Conservation (phyloP, 2,888 invertebrate species). For the Dascillus cervinus region DNA sequence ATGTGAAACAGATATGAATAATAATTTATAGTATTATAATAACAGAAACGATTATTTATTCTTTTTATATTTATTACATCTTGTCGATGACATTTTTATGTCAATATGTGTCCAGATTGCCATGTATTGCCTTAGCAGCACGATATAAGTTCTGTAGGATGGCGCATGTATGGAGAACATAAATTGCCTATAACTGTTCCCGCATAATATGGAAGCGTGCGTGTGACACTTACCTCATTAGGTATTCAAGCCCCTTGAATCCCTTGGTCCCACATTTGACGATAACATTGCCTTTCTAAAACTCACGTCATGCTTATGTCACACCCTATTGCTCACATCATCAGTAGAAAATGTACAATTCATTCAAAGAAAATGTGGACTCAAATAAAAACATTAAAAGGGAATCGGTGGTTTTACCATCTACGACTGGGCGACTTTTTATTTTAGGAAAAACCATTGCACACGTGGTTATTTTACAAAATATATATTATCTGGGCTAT, state of each 20-base stretch:
- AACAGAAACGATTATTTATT: neutral
- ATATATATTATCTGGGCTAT: no score
- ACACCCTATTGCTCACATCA: conserved; percentile 21
- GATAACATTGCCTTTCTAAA: conserved; percentile 20
- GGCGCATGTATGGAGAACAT: conserved; percentile 18
- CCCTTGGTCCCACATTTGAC: conserved; percentile 18
- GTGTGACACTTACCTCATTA: conserved; percentile 24
- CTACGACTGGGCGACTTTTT: no score
- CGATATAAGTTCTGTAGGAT: conserved; percentile 6
- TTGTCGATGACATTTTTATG: conserved; percentile 11
- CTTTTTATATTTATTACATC: conserved; percentile 9
- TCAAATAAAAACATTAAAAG: no score
- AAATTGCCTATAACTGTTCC: conserved; percentile 24
- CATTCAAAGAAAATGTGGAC: no score
- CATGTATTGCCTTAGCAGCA: conserved; percentile 15
- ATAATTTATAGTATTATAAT: neutral
- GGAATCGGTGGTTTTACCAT: no score
- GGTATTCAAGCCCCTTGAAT: conserved; percentile 23
- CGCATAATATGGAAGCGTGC: conserved; percentile 23
- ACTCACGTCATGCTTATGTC: conserved; percentile 19
- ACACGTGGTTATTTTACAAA: no score
- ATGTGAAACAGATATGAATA: conserved; percentile 6
- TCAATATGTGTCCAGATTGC: conserved; percentile 8
- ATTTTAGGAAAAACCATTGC: no score
- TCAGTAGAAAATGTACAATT: conserved; percentile 18